Conservation (phyloP, 2,113 vertebrate species). For the Strix aluco region DNA sequence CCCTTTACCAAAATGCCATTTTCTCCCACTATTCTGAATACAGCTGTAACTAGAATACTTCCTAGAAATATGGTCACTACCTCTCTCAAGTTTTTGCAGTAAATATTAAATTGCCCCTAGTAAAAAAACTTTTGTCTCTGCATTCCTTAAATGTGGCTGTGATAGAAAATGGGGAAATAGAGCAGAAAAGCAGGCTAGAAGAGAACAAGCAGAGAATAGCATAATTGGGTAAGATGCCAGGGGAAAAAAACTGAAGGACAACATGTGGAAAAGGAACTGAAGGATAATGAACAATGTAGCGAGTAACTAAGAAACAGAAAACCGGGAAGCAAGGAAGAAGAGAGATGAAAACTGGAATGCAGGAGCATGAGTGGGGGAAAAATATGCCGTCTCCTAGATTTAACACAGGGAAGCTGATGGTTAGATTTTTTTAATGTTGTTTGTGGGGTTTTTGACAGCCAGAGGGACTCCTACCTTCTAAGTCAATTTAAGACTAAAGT, state of each 20-base stretch:
- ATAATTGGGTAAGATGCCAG: not conserved
- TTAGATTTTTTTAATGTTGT: not conserved
- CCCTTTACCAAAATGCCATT: not conserved
- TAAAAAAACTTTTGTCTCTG: not conserved
- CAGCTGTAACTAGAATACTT: not conserved
- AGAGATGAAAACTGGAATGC: not conserved
- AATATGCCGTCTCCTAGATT: not conserved
- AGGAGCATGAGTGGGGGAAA: rapidly evolving
- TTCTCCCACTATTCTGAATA: not conserved
- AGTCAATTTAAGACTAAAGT: not conserved
- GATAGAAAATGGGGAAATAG: conserved; percentile 25
- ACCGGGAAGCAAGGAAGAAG: not conserved
- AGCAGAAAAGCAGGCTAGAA: conserved; percentile 44
- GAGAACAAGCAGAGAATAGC: not conserved
- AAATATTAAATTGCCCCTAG: not conserved
- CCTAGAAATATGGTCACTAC: not conserved
- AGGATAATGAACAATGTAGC: not conserved
- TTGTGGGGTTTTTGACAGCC: not conserved
- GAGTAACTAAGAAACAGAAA: not conserved
- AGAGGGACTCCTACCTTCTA: not conserved
- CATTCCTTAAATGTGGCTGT: not conserved
- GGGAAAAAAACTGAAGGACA: not conserved
- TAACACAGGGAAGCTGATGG: not conserved
- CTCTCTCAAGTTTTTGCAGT: not conserved
- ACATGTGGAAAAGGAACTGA: not conserved